Evolutionary conservation across 2,888 invertebrate genomes (phyloP).

Genomic region (Cryptocephalus primarius): DNA sequence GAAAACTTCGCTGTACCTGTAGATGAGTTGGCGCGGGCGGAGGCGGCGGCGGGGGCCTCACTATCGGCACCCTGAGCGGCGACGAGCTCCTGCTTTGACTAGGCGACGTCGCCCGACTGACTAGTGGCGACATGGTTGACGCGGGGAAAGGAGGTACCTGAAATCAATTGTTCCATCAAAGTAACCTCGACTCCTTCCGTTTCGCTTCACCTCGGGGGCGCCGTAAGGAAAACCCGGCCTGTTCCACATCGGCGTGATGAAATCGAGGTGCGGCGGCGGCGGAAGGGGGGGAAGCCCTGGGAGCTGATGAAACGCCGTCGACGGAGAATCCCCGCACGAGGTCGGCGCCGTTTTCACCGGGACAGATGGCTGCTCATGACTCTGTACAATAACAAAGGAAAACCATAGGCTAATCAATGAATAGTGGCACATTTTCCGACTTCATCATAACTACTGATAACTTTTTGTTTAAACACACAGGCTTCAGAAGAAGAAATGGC

Average conservation of each 20-base stretch:
- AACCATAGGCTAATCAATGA: neutral
- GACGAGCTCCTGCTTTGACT: constrained; percentile 65
- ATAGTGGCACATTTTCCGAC: too few species aligned
- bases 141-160: constrained; percentile 43
- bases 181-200: too few species aligned
- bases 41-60: constrained; percentile 13
- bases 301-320: constrained; percentile 22
- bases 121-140: constrained; percentile 59
- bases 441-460: too few species aligned
- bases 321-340: constrained; percentile 18
- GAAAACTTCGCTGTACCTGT: too few species aligned
- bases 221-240: constrained; percentile 29
- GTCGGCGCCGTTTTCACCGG: constrained; percentile 23
- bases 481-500: too few species aligned
- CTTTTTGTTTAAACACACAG: too few species aligned
- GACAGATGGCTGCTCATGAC: constrained; percentile 12
- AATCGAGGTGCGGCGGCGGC: constrained; percentile 23
- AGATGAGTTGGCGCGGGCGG: neutral
- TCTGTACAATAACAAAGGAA: constrained; percentile 1
- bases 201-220: constrained; percentile 26
- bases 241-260: constrained; percentile 22
- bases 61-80: constrained; percentile 40
- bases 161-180: neutral
- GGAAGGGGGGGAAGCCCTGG: constrained; percentile 22
- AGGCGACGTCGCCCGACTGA: constrained; percentile 65